Conservation (phyloP, 2,797 vertebrate species). For the Cephalopachus bancanus region DNA sequence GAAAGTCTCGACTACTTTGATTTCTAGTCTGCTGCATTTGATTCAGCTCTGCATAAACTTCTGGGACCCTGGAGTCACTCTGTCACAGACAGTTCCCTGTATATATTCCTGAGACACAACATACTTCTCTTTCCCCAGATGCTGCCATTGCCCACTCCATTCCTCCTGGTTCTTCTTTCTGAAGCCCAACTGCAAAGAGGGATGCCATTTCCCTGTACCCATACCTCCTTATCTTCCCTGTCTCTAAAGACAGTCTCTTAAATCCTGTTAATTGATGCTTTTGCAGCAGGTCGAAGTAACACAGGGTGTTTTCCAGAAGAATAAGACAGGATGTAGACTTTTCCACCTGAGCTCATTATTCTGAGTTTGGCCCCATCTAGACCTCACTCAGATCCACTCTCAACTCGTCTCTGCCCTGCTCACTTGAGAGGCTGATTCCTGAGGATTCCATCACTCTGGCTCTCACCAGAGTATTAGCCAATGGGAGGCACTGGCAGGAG, state of each 20-base stretch:
- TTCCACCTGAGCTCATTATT: not conserved
- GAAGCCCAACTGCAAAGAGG: not conserved
- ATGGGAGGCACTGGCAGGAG: not conserved
- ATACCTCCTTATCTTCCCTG: not conserved
- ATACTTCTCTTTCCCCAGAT: not conserved
- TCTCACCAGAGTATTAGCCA: not conserved
- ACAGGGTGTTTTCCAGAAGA: not conserved
- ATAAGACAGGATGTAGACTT: not conserved
- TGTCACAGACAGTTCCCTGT: not conserved
- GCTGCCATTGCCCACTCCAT: not conserved
- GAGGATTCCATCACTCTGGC: not conserved
- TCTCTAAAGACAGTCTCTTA: not conserved
- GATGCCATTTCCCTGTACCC: not conserved
- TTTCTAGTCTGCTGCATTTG: not conserved
- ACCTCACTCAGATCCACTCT: not conserved
- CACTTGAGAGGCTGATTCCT: not conserved
- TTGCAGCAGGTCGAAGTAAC: not conserved
- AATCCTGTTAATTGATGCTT: not conserved
- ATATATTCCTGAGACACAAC: not conserved
- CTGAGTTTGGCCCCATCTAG: not conserved
- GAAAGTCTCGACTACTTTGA: not conserved
- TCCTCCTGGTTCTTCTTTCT: not conserved
- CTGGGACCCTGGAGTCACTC: not conserved
- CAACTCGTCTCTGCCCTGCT: not conserved
- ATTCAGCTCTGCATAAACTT: not conserved